Base-by-base conservation (phyloP, 2,113 vertebrate species). In the Hyaena hyaena region DNA sequence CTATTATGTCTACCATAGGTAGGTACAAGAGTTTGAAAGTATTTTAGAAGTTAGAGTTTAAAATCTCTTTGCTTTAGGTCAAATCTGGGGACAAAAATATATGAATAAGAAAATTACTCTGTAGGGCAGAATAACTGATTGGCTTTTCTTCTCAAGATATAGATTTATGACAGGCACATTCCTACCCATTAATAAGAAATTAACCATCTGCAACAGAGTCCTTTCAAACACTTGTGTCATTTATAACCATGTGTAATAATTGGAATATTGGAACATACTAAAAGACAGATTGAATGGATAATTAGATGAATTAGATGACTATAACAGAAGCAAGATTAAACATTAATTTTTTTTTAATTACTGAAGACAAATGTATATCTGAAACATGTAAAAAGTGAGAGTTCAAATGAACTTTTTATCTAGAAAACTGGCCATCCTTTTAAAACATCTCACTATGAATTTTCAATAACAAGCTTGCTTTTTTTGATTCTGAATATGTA, bases 121-220 rank as follows among this genome's bases (percentile, higher is more conserved):
- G 39, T 33, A 69, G 76, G 43, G 21, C 28, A 80, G 86, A 88
- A 33, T 82, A 94, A 80, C 33, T 48, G 65, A 93, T 19, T 63
- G 19, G 0, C 0, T 92, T 96, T 82, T 90, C 48, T 87, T 90
- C 48, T 71, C 7, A 88, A 90, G 63, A 85, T 92, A 90, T 16
- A 66, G 69, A 96, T 86, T 93, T 87, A 94, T 88, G 50, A 23
- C 28, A 48, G 45, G 0, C 19, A 90, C 31, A 39, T 76, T 90
- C 2, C 71, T 90, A 97, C 4, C 1, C 50, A 94, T 95, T 97
- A 97, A 94, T 94, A 96, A 93, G 58, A 94, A 93, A 88, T 93
- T 94, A 96, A 53, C 28, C 76, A 94, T 90, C 96, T 97, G 90
- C 17, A 88, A 77, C 65, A 96, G 53, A 89, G 53, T 74, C 50